Evolutionary conservation across 2,888 invertebrate species (phyloP).

Genomic region (Pachliopta kotzebuea): DNA sequence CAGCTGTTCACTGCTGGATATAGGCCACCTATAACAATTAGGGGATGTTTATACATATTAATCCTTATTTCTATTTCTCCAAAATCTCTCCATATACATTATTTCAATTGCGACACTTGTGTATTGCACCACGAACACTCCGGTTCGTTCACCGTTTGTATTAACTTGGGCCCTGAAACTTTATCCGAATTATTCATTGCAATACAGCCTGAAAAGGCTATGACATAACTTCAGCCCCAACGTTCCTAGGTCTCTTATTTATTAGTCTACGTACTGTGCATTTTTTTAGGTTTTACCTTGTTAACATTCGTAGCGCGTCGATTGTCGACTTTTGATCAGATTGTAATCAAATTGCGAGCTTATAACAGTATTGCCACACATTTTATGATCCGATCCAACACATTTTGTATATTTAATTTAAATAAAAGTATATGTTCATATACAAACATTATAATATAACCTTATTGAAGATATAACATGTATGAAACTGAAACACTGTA

Average conservation of each 20-base stretch:
- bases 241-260: neutral
- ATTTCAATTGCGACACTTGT: no score
- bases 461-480: no score
- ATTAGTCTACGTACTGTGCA: neutral
- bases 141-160: slow-evolving; percentile 59
- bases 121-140: slow-evolving; percentile 20
- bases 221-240: slow-evolving; percentile 40
- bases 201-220: slow-evolving; percentile 54
- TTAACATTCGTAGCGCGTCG: neutral
- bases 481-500: no score
- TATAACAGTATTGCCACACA: neutral
- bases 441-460: no score
- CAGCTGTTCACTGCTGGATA: no score
- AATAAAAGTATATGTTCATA: neutral
- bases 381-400: neutral
- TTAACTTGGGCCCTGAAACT: slow-evolving; percentile 63
- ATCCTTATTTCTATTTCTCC: no score
- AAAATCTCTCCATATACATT: no score
- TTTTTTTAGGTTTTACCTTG: neutral
- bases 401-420: neutral
- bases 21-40: no score
- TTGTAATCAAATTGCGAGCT: neutral
- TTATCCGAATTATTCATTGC: slow-evolving; percentile 69
- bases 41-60: no score
- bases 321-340: slow-evolving; percentile 2